Evolutionary conservation across 2,797 vertebrate genomes (phyloP), one percentile per base, ranked within the genome.

Genomic region (Morus bassanus): DNA sequence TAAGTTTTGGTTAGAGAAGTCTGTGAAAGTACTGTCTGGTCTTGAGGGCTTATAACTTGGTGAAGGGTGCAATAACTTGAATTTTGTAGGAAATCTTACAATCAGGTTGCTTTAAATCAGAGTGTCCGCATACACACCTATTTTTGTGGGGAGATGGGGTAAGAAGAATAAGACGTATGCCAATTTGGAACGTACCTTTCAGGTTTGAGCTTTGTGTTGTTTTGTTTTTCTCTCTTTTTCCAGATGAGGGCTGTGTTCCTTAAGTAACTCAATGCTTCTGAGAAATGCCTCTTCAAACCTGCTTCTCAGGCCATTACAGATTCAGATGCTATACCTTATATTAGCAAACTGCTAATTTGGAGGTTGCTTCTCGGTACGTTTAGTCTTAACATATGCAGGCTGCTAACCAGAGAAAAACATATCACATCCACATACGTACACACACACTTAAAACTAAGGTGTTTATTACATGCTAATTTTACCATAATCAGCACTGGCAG

Each of bases 391-490:
- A 2, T 9, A 7, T 69, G 30, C n/a, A 73, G 23, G 31, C 67
- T 92, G 53, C 45, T 84, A 41, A 88, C 53, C 59, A 27, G 46
- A 88, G 41, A 67, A 78, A 85, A 90, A 76, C 10, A 1, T 63
- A 56, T 35, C 64, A 60, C 25, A 22, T 72, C 10, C 25, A 70
- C 37, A 43, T 22, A 31, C 3, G 30, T 5, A 56, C 5, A 61
- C 11, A 24, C 72, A 59, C 74, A 23, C 31, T 85, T 92, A 74
- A 90, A 93, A 93, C 67, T 80, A n/a, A 95, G 69, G 64, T 85
- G 50, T 96, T 96, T 97, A 95, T 96, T 97, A 74, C 85, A 83
- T 76, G 33, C 78, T 94, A 61, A 70, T 91, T 89, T 94, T 85
- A 89, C 65, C 77, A 80, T 82, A 78, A 80, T 67, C 48, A 67